phyloP scores from a whole-genome alignment of 2,888 invertebrate species.

The Laothoe populi region DNA sequence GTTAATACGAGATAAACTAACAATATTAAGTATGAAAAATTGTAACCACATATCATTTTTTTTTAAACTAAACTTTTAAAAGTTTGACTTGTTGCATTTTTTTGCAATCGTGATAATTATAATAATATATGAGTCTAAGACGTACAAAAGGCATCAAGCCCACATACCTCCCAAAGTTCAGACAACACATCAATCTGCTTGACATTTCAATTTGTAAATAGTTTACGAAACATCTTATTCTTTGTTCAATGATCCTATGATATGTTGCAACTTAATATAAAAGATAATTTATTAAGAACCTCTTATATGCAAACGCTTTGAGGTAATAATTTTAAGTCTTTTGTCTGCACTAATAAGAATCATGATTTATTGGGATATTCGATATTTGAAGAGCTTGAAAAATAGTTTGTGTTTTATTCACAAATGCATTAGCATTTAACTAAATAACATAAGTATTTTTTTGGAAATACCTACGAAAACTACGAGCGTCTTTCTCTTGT shows the following conservation, averaged over 20 bases:
- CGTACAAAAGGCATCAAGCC: slow-evolving; percentile 29
- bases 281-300: neutral
- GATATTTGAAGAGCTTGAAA: too few species aligned
- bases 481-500: neutral
- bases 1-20: too few species aligned
- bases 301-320: neutral
- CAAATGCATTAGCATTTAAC: neutral
- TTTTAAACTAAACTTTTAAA: too few species aligned
- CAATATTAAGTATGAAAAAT: too few species aligned
- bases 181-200: slow-evolving; percentile 19
- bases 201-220: slow-evolving; percentile 18
- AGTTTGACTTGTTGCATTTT: neutral
- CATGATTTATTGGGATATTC: neutral
- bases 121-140: too few species aligned
- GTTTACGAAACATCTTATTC: slow-evolving; percentile 17
- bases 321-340: neutral
- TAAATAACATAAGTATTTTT: neutral
- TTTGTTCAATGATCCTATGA: slow-evolving; percentile 18
- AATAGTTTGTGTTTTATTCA: neutral
- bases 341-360: neutral
- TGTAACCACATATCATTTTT: too few species aligned
- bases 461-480: neutral
- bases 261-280: slow-evolving; percentile 7
- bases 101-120: neutral
- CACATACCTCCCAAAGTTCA: slow-evolving; percentile 14